Evolutionary conservation across 2,113 vertebrate genomes (phyloP).

Genomic region (Callospermophilus lateralis): DNA sequence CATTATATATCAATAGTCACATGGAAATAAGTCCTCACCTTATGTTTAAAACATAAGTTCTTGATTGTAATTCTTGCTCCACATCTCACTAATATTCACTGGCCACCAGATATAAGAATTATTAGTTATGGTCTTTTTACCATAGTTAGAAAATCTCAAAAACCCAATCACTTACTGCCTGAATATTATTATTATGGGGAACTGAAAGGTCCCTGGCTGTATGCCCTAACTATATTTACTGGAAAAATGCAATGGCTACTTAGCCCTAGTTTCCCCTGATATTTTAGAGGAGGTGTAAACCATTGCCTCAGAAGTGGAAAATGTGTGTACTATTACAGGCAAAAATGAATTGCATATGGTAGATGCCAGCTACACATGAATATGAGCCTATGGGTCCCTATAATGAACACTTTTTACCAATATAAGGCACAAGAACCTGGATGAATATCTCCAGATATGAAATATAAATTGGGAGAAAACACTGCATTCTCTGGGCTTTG

Average conservation of each 20-base stretch:
- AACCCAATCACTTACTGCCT: not conserved
- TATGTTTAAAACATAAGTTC: not conserved
- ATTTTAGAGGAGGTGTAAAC: not conserved
- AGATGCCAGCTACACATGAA: not conserved
- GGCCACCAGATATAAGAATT: too few species aligned
- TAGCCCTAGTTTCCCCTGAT: not conserved
- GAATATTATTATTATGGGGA: not conserved
- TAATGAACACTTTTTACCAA: not conserved
- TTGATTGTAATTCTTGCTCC: too few species aligned
- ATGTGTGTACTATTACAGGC: not conserved
- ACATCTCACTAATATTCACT: not conserved
- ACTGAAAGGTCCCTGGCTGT: not conserved
- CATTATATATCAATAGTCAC: not conserved
- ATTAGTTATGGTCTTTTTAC: not conserved
- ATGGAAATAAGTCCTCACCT: not conserved
- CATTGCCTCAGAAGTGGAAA: not conserved
- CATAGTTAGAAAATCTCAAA: not conserved
- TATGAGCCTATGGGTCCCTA: not conserved
- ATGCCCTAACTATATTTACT: not conserved
- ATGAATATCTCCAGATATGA: not conserved
- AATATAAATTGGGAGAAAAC: not conserved
- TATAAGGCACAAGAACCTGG: not conserved
- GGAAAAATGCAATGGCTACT: not conserved
- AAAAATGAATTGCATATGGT: not conserved
- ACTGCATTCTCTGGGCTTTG: accelerated